A percentile compares a stretch with the other conserved stretches of the same genome.
Conservation (phyloP, 2,797 vertebrate genomes). For the Botia almorhae region DNA sequence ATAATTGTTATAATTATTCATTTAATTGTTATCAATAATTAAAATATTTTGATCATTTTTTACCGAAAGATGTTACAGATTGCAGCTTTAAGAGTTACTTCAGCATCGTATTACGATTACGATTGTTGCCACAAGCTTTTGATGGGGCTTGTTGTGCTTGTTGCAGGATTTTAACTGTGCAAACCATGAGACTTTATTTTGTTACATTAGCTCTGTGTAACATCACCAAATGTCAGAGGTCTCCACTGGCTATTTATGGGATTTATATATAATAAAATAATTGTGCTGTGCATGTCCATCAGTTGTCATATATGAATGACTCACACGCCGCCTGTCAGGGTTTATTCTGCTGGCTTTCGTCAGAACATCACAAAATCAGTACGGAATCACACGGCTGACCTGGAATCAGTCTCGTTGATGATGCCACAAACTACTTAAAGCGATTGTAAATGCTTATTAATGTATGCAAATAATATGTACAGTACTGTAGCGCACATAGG, state of each 20-base stretch:
- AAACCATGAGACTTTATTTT: neutral
- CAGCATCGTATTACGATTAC: neutral
- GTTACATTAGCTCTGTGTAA: neutral
- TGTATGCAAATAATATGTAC: neutral
- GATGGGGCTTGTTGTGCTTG: neutral
- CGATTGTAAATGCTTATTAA: neutral
- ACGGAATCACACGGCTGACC: neutral
- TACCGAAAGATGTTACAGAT: no score
- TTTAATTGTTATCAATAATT: no score
- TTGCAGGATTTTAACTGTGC: neutral
- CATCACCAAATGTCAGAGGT: neutral
- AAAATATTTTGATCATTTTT: neutral
- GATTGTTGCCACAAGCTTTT: neutral
- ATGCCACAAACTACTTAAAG: neutral
- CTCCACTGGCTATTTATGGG: neutral
- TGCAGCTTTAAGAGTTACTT: neutral
- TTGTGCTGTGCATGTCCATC: neutral
- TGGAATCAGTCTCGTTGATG: neutral
- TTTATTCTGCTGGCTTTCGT: neutral
- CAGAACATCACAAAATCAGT: neutral
- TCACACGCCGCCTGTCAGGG: neutral
- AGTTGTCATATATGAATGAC: neutral
- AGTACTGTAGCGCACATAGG: neutral
- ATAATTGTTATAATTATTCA: no score
- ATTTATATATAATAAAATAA: constrained; percentile 12